Evolutionary conservation across 1,140 invertebrate species (phyloP).

Genomic region (Gonioctena quinquepunctata): DNA sequence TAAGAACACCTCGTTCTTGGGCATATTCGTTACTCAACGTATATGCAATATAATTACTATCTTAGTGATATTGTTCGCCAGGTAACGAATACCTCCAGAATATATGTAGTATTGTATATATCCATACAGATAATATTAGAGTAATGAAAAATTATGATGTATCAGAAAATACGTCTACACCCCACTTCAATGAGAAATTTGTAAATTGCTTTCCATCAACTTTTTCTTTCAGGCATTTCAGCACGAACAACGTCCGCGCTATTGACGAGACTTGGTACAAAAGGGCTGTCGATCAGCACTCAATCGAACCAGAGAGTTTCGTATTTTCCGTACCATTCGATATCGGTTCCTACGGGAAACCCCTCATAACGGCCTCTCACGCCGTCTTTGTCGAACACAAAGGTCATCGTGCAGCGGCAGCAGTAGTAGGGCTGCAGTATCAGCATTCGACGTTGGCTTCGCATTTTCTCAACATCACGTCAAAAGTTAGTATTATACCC

Average conservation of each 20-base stretch:
- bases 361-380: slow-evolving; percentile 85
- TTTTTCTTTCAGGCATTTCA: slow-evolving; percentile 71
- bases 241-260: slow-evolving; percentile 77
- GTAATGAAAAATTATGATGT: no score
- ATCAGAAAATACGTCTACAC: no score
- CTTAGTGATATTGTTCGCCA: no score
- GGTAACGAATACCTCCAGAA: no score
- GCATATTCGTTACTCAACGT: no score
- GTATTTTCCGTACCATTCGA: slow-evolving; percentile 90
- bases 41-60: no score
- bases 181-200: no score
- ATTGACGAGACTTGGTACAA: slow-evolving; percentile 92
- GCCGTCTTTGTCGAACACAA: slow-evolving; percentile 86
- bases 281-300: slow-evolving; percentile 87
- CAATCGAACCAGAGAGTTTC: slow-evolving; percentile 84
- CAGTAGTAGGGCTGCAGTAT: slow-evolving; percentile 87
- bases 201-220: no score
- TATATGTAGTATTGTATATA: no score
- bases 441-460: slow-evolving; percentile 77
- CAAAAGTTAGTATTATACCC: slow-evolving; percentile 66
- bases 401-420: slow-evolving; percentile 82
- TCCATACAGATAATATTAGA: no score
- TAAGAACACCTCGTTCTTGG: no score
- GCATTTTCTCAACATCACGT: slow-evolving; percentile 85
- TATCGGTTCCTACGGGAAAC: slow-evolving; percentile 67